Base-by-base conservation (phyloP, 2,888 invertebrate species). In the Habrosyne pyritoides region DNA sequence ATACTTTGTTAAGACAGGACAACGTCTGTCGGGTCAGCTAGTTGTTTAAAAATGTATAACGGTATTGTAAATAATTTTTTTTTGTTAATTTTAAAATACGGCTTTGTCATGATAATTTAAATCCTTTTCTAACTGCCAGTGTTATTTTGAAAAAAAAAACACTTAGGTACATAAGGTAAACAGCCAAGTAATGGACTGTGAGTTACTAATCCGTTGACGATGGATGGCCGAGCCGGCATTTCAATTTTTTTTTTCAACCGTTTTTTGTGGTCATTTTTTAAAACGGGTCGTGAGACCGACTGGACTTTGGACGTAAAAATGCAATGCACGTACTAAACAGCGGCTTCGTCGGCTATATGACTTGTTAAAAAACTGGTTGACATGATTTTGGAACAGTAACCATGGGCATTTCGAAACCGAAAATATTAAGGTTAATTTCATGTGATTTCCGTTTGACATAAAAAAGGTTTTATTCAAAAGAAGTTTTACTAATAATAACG, bases 251-350 rank as follows among this genome's bases (percentile, higher is more conserved):
- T 79, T 73, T 69, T 71, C 71, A 12, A 66, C 69, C 68, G 71
- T 78, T 85, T 85, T 85, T 83, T 84, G 75, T 79, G 66, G 60
- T 71, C 64, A 66, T 79, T 80, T 76, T 78, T 72, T 66, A 73
- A 18, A 79, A 74, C 67, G 60, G 67, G 71, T 72, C 80, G 79
- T 81, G 77, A 63, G 81, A 83, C 76, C 77, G 81, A 83, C 76
- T 77, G 73, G 74, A 68, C 69, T 64, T 61, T 54, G 64, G 62
- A 64, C 74, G 69, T 81, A 77, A 79, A 84, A 83, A 84, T 86
- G 84, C 84, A 81, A 80, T 68, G 73, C 74, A 74, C 80, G 82
- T 81, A 76, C n/a, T n/a, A 1, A n/a, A 33, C 33, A 30, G 30
- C 30, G 12, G n/a, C n/a, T n/a, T 36, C 36, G 36, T 7, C 36